Evolutionary conservation across 2,113 vertebrate genomes (phyloP), one percentile per base, ranked within the genome.

Genomic region (Archocentrus centrarchus): DNA sequence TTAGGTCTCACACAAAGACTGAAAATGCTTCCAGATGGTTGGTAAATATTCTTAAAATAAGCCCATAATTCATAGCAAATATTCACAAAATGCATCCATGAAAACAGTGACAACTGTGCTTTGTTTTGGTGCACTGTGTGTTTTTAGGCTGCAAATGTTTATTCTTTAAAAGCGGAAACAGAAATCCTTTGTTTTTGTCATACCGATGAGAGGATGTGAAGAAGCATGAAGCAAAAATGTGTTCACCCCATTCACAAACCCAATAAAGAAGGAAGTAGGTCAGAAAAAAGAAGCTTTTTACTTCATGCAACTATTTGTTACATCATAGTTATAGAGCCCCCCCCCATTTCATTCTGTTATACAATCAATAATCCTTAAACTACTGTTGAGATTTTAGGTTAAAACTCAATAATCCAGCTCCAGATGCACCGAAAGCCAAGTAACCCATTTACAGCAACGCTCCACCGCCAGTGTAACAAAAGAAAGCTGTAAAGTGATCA

Each of bases 311-410:
- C 62, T 68, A 75, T 78, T 8, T 6, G 81, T 93, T 93, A 86
- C 87, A 82, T 92, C 91, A 89, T 3, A 20, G 20, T 24, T 11
- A 75, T 2, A 44, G 11, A 83, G 47, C n/a, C 53, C 76, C 77
- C 37, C 37, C 37, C 37, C 5, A 10, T 87, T 89, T 79, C 82
- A 60, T 32, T 85, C 37, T 47, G 55, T 93, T 93, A 93, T 77
- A 88, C 85, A 94, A 93, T 55, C 68, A 53, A 55, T 93, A 93
- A 95, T 95, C 93, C 89, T 61, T 35, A 77, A 86, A 89, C 70
- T 60, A 88, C 81, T 90, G 83, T 90, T 86, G 60, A 83, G 88
- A 90, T 81, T 90, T 89, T 63, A 84, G 88, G 90, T 93, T 93
- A 88, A 82, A 85, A 81, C 66, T 32, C 73, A 83, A 76, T 93